These are phyloP conservation scores for Hyperoplus immaculatus DNA, from an alignment of 2,797 vertebrate genomes.

Conservation along the genomic window DNA sequence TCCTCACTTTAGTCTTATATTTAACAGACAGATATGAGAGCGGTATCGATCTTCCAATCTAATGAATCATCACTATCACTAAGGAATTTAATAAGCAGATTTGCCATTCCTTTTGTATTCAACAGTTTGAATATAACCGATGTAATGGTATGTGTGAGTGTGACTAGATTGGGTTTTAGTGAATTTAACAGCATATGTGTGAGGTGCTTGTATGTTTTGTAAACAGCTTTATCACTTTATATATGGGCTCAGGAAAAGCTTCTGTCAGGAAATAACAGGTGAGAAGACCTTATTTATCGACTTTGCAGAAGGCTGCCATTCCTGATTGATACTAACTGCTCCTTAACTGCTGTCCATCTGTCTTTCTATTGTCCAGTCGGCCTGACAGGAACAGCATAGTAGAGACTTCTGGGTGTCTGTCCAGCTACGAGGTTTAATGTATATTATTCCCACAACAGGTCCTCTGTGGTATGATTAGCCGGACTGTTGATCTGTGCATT, in stretches of 20 bases:
- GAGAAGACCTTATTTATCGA: constrained; percentile 78
- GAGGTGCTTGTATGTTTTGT: constrained; percentile 52
- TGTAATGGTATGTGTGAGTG: constrained; percentile 22
- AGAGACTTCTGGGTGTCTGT: constrained; percentile 24
- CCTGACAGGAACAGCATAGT: constrained; percentile 35
- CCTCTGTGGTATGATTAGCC: background rate
- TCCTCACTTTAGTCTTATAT: background rate
- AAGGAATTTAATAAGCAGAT: background rate
- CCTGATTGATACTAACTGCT: constrained; percentile 76
- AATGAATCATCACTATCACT: background rate
- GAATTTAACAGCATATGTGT: constrained; percentile 56
- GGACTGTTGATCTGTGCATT: background rate
- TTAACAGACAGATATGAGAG: background rate
- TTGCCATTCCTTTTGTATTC: constrained; percentile 20
- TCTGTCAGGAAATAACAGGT: constrained; percentile 71
- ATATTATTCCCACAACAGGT: constrained; percentile 22
- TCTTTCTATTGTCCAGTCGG: constrained; percentile 64
- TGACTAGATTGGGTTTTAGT: constrained; percentile 29
- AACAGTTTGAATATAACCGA: constrained; percentile 29
- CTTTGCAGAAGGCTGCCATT: constrained; percentile 65
- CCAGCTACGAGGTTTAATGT: constrained; percentile 25
- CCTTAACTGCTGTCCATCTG: constrained; percentile 74
- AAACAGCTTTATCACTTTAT: constrained; percentile 72
- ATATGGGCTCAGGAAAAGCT: constrained; percentile 59
- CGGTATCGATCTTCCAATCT: background rate